These are phyloP conservation scores for Brienomyrus brachyistius DNA, from an alignment of 2,113 vertebrate genomes.

Conservation along the genomic window DNA sequence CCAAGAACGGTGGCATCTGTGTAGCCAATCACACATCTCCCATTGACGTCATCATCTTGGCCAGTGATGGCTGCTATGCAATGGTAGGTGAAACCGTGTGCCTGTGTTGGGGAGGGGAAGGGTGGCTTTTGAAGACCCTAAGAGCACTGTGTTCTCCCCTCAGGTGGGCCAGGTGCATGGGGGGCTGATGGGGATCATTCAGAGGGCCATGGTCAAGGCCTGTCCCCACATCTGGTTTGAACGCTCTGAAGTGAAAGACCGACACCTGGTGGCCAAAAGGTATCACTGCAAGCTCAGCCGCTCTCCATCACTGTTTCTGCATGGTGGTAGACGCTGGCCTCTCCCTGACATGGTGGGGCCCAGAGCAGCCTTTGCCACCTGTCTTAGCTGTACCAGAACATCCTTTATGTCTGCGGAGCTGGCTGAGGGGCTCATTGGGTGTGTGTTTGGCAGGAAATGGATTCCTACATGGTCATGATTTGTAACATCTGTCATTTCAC, in stretches of 20 bases:
- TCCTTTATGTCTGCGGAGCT: background rate
- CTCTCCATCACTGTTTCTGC: background rate
- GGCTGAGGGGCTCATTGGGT: background rate
- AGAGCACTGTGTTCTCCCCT: background rate
- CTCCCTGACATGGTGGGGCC: background rate
- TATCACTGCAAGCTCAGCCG: constrained; percentile 42
- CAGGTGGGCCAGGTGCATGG: constrained; percentile 84
- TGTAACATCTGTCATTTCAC: background rate
- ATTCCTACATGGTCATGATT: background rate
- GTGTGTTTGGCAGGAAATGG: background rate
- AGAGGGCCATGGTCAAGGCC: constrained; percentile 83
- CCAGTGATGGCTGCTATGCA: constrained; percentile 83
- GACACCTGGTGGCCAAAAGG: constrained; percentile 85
- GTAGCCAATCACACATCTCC: constrained; percentile 91
- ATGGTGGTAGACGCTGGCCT: background rate
- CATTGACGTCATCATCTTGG: constrained; percentile 84
- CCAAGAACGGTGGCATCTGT: constrained; percentile 82
- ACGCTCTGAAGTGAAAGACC: constrained; percentile 85
- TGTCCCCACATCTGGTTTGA: constrained; percentile 88
- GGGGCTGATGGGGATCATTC: constrained; percentile 82
- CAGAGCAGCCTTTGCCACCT: background rate
- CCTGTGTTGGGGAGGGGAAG: background rate
- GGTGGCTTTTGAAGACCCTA: background rate
- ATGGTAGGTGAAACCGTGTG: constrained; percentile 58
- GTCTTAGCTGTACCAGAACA: background rate